Base-by-base conservation (phyloP, 2,797 vertebrate species). In the Brachyalestes nurse region DNA sequence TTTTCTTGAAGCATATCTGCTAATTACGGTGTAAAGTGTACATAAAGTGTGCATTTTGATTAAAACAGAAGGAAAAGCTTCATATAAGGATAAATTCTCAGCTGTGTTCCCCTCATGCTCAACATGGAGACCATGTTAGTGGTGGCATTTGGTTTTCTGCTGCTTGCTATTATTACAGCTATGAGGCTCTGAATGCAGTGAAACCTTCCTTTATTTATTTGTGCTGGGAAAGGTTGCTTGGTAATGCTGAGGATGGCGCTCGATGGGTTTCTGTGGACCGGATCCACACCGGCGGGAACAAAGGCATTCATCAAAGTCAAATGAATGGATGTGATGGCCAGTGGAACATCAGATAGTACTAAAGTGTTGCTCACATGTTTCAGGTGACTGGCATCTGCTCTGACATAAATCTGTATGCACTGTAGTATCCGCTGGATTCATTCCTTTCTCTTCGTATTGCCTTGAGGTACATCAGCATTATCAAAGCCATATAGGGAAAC, bases 281-380 rank as follows among this genome's bases (percentile, higher is more conserved):
- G 38, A 62, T 66, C 38, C 62, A 23, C 38, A 51, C 16, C 72
- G 60, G 6, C 64, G 40, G 17, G 10, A 42, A 60, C 14, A 19
- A 6, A 28, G 7, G 42, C 19, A 40, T 75, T 81, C 23, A 47
- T 75, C 53, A 72, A 55, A 64, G 78, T 72, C 60, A 25, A 53
- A 61, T 14, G 19, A 28, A 61, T 38, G 64, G 42, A 62, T 69
- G 23, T 58, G 51, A 70, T 10, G 40, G 25, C 38, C 23, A 67
- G 1, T 5, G 49, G 17, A 19, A 10, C 17, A n/a, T 71, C 42
- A 71, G 53, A 51, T 6, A 51, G 45, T 12, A 6, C 14, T 70
- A 45, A n/a, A 49, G 67, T 2, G 1, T 47, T 25, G 67, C 6
- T 10, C 47, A 4, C 40, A 34, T 53, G 4, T 7, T 12, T 70